A percentile compares a stretch with the other conserved stretches of the same genome.
Conservation (phyloP, 2,113 vertebrate species). For the Chloropsis cyanopogon region DNA sequence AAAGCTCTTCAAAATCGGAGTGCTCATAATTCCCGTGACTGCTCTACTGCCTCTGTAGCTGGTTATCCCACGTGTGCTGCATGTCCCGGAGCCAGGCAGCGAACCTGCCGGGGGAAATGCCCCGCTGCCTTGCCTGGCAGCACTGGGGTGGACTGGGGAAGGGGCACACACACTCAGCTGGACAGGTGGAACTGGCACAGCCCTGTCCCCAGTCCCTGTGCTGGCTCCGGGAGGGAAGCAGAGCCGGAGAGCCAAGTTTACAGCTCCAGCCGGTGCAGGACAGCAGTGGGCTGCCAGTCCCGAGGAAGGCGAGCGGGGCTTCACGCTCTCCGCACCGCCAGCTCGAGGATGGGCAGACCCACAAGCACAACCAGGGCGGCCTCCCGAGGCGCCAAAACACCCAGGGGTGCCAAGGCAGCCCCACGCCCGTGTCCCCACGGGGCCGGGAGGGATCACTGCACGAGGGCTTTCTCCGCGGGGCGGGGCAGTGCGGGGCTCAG, state of each 20-base stretch:
- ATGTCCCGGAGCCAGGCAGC: background rate
- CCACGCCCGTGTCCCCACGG: too few species aligned
- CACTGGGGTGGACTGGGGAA: background rate
- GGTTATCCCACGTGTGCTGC: background rate
- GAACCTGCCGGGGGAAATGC: background rate
- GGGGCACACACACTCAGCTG: background rate
- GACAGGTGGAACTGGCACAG: background rate
- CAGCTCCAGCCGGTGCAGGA: background rate
- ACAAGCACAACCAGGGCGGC: background rate
- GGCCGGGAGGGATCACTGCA: background rate
- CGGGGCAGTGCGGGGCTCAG: too few species aligned
- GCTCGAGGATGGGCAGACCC: too few species aligned
- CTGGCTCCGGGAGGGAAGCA: background rate
- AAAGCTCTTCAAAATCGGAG: background rate
- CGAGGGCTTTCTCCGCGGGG: background rate
- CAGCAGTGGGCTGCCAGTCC: background rate
- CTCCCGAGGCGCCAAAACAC: background rate
- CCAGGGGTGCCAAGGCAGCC: background rate
- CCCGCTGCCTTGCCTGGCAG: background rate
- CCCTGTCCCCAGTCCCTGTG: background rate
- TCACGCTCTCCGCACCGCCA: background rate
- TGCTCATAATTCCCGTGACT: background rate
- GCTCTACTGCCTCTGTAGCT: background rate
- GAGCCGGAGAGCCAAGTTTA: too few species aligned
- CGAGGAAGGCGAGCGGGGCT: fast-evolving